Conservation (phyloP, 2,113 vertebrate genomes). For the Hippocampus comes region DNA sequence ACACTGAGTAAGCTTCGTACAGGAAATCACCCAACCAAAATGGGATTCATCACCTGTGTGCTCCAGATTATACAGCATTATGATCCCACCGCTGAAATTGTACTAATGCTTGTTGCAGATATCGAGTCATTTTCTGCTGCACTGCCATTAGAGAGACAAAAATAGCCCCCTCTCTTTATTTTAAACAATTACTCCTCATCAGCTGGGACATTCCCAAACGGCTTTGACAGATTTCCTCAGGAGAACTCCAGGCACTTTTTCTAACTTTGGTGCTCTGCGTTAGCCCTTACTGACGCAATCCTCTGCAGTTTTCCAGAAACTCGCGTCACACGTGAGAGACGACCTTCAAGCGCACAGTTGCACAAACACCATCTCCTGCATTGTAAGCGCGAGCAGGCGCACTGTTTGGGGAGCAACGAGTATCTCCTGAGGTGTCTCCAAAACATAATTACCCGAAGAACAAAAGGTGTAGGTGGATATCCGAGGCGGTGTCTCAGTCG, state of each 20-base stretch:
- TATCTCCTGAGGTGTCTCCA: slow-evolving; percentile 49
- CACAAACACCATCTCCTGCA: slow-evolving; percentile 19
- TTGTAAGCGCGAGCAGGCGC: slow-evolving; percentile 24
- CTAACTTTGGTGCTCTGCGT: slow-evolving; percentile 12
- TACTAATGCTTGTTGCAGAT: slow-evolving; percentile 28
- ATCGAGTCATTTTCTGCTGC: slow-evolving; percentile 20
- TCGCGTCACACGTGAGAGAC: slow-evolving; percentile 21
- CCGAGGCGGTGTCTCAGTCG: slow-evolving; percentile 32
- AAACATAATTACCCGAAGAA: slow-evolving; percentile 53
- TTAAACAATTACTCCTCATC: slow-evolving; percentile 32
- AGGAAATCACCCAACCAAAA: slow-evolving; percentile 1
- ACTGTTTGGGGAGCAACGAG: slow-evolving; percentile 32
- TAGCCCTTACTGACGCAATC: too few species aligned
- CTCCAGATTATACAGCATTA: slow-evolving; percentile 21
- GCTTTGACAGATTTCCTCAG: slow-evolving; percentile 39
- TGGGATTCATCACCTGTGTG: slow-evolving; percentile 29
- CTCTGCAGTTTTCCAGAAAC: too few species aligned
- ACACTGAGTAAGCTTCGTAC: background rate
- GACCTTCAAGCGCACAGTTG: slow-evolving; percentile 16
- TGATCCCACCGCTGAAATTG: background rate
- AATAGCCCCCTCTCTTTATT: slow-evolving; percentile 30
- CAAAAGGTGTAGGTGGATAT: slow-evolving; percentile 41
- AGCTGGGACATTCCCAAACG: slow-evolving; percentile 25
- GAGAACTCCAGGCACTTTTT: slow-evolving; percentile 28
- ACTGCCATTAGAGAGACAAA: slow-evolving; percentile 29